Base-by-base conservation (phyloP, 2,888 invertebrate species). In the Chloroclysta siterata region DNA sequence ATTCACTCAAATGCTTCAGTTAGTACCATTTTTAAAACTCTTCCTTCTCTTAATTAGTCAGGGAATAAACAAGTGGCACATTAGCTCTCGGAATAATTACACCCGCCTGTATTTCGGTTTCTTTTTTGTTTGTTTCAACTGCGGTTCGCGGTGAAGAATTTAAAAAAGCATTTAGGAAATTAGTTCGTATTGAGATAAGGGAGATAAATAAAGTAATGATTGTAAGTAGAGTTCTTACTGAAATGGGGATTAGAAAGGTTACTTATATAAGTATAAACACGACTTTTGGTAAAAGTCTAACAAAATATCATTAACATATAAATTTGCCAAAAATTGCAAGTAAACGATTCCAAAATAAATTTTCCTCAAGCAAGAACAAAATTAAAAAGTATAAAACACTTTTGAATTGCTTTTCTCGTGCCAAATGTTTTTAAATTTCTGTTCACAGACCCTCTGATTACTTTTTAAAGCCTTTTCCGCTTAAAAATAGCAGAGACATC, bases 11-110 rank as follows among this genome's bases (percentile, higher is more conserved):
- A 85, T 73, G 85, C 82, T 63, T 76, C 76, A 76, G 75, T 79
- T 81, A 79, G 81, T 83, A 79, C 81, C 78, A 83, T 90, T 88
- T 89, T 84, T 75, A 79, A 88, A 87, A 87, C 83, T 85, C 85
- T 85, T 88, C 85, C 86, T 87, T 81, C 83, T 87, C 89, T 89
- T 92, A 93, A 92, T 93, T 93, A 90, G 90, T 87, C 87, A 80
- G 85, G 88, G 90, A 87, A 90, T 90, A 91, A 92, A 89, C 91
- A 90, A 89, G 86, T 83, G 89, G 88, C 88, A 88, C 88, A 90
- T 92, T 92, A 89, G 89, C 92, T 88, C 82, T 89, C 85, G 82
- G 83, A 86, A 91, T 92, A 92, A 93, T 92, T 93, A 88, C 89
- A 81, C 81, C 73, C 80, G 81, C 87, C 82, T 79, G 84, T 81